phyloP scores from a whole-genome alignment of 2,113 vertebrate species.

The Junco hyemalis region DNA sequence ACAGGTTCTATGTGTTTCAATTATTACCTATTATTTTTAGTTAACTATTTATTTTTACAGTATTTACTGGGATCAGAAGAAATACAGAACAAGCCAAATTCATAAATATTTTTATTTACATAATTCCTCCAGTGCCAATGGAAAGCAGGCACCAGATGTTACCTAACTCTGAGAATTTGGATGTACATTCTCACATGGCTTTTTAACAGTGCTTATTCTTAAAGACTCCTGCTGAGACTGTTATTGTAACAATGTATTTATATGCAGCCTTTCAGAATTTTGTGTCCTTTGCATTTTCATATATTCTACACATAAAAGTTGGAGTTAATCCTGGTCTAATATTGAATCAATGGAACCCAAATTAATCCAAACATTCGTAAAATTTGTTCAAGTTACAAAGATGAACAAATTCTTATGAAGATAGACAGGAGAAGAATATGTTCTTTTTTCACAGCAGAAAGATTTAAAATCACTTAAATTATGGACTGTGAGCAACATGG shows the following conservation, averaged over 20 bases:
- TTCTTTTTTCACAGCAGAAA: background rate
- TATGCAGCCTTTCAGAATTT: background rate
- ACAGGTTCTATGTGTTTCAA: background rate
- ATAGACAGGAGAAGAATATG: background rate
- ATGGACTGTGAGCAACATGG: background rate
- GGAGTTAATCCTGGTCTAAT: background rate
- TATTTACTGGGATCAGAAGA: slow-evolving; percentile 17
- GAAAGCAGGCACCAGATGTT: slow-evolving; percentile 34
- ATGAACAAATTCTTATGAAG: background rate
- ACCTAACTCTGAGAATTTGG: background rate
- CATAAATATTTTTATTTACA: slow-evolving; percentile 49
- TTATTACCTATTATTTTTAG: background rate
- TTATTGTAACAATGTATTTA: background rate
- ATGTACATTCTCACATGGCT: background rate
- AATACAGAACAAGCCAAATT: background rate
- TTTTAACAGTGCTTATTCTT: background rate
- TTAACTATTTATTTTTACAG: slow-evolving; percentile 1
- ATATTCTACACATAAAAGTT: background rate
- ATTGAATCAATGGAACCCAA: background rate
- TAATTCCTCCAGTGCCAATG: background rate
- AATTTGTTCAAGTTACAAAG: background rate
- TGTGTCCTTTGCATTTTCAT: background rate
- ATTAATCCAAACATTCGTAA: background rate
- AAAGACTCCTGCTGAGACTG: background rate
- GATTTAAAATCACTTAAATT: background rate